Evolutionary conservation across 2,888 invertebrate genomes (phyloP).

Genomic region (Polydrusus cervinus): DNA sequence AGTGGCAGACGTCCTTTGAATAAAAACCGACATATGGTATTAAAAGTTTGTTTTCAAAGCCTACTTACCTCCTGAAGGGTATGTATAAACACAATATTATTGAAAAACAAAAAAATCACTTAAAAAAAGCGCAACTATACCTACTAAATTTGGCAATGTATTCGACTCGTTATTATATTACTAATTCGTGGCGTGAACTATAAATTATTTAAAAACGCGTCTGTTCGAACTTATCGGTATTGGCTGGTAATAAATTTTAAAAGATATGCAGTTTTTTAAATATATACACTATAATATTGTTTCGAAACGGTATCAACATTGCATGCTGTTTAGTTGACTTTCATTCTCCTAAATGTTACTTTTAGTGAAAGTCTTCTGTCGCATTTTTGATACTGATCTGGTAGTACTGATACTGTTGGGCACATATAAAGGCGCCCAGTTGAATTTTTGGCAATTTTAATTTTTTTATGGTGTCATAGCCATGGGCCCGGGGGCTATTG

Average conservation of each 20-base stretch:
- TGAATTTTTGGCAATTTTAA: no score
- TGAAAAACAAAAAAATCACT: not conserved
- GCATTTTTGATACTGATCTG: not conserved
- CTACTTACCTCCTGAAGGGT: not conserved
- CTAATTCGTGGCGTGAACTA: not conserved
- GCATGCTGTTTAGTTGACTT: not conserved
- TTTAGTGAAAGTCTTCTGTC: not conserved
- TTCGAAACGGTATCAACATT: not conserved
- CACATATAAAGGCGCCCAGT: no score
- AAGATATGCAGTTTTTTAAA: not conserved
- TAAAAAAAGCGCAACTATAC: not conserved
- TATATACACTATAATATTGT: not conserved
- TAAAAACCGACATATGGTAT: not conserved
- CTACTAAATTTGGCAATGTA: not conserved
- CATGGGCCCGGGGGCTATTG: no score
- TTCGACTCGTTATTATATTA: not conserved
- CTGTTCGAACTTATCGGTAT: not conserved
- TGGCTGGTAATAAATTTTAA: not conserved
- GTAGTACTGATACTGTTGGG: no score
- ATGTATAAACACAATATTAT: not conserved
- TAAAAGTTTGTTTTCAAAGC: not conserved
- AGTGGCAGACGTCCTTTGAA: not conserved
- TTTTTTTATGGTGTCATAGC: no score
- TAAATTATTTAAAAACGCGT: not conserved
- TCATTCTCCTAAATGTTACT: no score